Percentiles rank a stretch among this genome's conserved stretches.
These are phyloP conservation scores for Enteromius viviparus DNA, from an alignment of 2,797 vertebrate genomes.

Conservation along the genomic window DNA sequence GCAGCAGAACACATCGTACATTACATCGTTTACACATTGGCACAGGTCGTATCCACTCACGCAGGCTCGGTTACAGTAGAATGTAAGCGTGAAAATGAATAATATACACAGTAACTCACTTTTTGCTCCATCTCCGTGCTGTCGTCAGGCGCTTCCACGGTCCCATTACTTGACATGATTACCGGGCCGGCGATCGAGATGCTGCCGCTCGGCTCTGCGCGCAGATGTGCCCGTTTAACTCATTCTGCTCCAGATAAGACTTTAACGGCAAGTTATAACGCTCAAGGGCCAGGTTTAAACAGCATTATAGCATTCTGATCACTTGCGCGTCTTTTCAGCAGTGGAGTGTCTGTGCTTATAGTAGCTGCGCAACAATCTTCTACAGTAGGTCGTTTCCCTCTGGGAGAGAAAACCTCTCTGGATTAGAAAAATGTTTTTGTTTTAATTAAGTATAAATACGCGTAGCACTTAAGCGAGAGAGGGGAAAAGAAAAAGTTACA, in stretches of 20 bases:
- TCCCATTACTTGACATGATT: constrained; percentile 71
- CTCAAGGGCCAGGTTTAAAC: neutral
- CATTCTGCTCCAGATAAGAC: constrained; percentile 32
- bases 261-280: neutral
- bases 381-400: neutral
- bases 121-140: constrained; percentile 73
- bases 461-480: neutral
- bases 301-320: neutral
- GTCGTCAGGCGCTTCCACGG: constrained; percentile 55
- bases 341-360: neutral
- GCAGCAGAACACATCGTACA: neutral
- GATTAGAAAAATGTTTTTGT: neutral
- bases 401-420: constrained; percentile 7
- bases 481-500: neutral
- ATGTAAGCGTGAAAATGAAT: neutral
- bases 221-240: constrained; percentile 54
- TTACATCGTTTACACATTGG: neutral
- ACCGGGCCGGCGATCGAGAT: neutral
- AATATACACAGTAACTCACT: constrained; percentile 61
- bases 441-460: neutral
- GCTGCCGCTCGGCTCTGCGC: constrained; percentile 13
- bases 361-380: constrained; percentile 16
- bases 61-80: neutral
- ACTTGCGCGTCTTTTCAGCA: neutral
- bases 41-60: neutral